Percentiles rank a stretch among this genome's conserved stretches.
Conservation (phyloP, 2,113 vertebrate genomes). For the Paradisaea rubra region DNA sequence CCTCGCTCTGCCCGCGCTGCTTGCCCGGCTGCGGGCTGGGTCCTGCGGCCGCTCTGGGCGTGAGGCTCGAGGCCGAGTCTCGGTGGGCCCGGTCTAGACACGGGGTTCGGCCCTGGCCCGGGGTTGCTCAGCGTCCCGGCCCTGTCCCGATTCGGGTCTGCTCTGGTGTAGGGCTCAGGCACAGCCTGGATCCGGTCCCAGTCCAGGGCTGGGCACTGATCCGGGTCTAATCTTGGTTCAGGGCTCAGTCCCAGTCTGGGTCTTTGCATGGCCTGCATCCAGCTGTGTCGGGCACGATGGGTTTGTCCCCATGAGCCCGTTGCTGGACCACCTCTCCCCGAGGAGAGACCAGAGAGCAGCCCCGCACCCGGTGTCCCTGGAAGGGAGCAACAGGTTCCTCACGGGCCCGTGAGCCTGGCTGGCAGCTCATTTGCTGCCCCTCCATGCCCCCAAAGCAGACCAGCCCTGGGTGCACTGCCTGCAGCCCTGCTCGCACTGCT, state of each 20-base stretch:
- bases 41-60: too few species aligned
- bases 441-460: fast-evolving
- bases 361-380: fast-evolving
- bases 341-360: background rate
- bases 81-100: too few species aligned
- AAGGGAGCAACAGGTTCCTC: background rate
- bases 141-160: background rate
- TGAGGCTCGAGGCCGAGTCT: too few species aligned
- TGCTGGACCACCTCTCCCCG: background rate
- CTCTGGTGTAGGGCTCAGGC: background rate
- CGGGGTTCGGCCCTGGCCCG: too few species aligned
- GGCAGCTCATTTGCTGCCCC: background rate
- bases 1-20: too few species aligned
- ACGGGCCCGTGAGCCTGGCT: fast-evolving
- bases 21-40: fast-evolving
- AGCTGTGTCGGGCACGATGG: fast-evolving
- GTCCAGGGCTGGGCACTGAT: background rate
- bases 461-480: background rate
- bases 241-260: background rate
- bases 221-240: background rate
- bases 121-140: background rate
- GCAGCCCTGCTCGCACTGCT: fast-evolving
- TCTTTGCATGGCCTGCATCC: background rate
- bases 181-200: background rate
- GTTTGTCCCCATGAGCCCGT: background rate